phyloP scores from a whole-genome alignment of 1,140 invertebrate genomes.

The Chironomus tepperi region DNA sequence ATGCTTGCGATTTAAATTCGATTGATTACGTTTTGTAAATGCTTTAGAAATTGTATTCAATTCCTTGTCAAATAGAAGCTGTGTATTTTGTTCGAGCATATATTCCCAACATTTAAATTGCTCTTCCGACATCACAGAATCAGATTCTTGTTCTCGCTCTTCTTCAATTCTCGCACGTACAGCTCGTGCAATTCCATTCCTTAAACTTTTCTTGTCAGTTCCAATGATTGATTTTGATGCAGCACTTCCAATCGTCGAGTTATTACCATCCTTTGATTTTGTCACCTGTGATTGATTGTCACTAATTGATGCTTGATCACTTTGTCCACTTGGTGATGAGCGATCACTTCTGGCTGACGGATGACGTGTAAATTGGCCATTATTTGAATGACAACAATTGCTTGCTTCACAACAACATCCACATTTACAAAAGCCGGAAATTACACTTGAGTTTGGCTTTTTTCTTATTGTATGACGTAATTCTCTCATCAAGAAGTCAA shows the following conservation, averaged over 20 bases:
- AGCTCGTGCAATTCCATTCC: slow-evolving; percentile 48
- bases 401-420: slow-evolving; percentile 55
- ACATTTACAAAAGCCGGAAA: slow-evolving; percentile 43
- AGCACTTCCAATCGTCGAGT: slow-evolving; percentile 33
- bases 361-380: slow-evolving; percentile 31
- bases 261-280: slow-evolving; percentile 28
- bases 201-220: slow-evolving; percentile 45
- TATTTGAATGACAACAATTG: slow-evolving; percentile 48
- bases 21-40: slow-evolving; percentile 41
- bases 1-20: slow-evolving; percentile 34
- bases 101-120: slow-evolving; percentile 89
- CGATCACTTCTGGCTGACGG: slow-evolving; percentile 47
- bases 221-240: slow-evolving; percentile 36
- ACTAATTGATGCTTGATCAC: slow-evolving; percentile 50
- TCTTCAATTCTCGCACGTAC: slow-evolving; percentile 46
- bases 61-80: slow-evolving; percentile 78
- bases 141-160: slow-evolving; percentile 48
- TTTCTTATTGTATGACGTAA: slow-evolving; percentile 58
- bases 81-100: slow-evolving; percentile 84
- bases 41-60: slow-evolving; percentile 67
- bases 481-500: slow-evolving; percentile 66
- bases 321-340: slow-evolving; percentile 74
- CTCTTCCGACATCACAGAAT: slow-evolving; percentile 60
- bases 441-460: slow-evolving; percentile 40
- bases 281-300: slow-evolving; percentile 28